Percentiles rank a stretch among this genome's conserved stretches.
Conservation (phyloP, 2,888 invertebrate species). For the Nomada fabriciana region DNA sequence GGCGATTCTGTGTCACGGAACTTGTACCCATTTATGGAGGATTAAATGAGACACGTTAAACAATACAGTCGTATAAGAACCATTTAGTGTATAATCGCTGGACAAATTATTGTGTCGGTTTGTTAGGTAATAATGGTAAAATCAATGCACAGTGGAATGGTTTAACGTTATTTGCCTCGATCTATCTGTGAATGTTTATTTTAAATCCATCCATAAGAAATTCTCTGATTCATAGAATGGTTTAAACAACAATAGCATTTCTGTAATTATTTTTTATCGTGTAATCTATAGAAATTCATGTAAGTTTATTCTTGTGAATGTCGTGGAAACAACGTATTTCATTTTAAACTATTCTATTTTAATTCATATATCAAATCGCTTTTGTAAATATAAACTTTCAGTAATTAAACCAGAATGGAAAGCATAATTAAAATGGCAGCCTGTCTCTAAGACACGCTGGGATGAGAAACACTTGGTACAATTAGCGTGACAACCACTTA, state of each 20-base stretch:
- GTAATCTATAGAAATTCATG: no score
- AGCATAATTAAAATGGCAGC: constrained; percentile 9
- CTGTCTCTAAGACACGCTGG: not conserved
- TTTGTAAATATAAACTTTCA: no score
- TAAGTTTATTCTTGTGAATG: no score
- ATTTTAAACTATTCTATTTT: no score
- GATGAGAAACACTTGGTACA: constrained; percentile 14
- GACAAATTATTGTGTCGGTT: constrained; percentile 17
- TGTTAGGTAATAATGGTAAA: constrained; percentile 36
- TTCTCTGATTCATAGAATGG: no score
- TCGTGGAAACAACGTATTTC: no score
- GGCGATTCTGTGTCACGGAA: not conserved
- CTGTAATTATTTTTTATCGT: no score
- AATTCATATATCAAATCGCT: no score
- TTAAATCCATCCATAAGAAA: no score
- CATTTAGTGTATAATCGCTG: constrained; percentile 32
- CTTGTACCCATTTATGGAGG: constrained; percentile 23
- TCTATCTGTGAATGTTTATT: not conserved
- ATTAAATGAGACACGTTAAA: constrained; percentile 37
- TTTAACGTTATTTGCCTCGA: not conserved
- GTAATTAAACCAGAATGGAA: not conserved
- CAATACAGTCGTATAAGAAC: constrained; percentile 11
- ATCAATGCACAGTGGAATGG: not conserved
- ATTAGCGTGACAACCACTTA: constrained; percentile 16
- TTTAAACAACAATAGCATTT: no score